Percentiles rank a stretch among this genome's conserved stretches.
These are phyloP conservation scores for Parauchenoglanis punctatus DNA, from an alignment of 2,797 vertebrate genomes.

Conservation along the genomic window DNA sequence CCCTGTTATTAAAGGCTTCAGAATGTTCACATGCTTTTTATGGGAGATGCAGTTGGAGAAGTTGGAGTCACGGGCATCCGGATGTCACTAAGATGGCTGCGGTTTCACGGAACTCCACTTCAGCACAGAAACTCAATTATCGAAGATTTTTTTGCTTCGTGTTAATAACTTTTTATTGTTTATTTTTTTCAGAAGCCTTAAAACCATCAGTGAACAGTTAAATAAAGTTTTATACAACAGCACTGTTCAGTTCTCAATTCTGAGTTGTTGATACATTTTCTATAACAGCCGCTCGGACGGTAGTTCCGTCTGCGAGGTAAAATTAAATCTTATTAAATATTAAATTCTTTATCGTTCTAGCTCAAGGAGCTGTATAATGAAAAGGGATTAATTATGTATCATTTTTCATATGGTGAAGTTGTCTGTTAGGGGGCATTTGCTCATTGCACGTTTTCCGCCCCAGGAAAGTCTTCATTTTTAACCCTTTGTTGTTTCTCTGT, in stretches of 20 bases:
- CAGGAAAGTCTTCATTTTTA: background rate
- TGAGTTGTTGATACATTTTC: background rate
- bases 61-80: background rate
- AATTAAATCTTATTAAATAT: too few relatives aligned
- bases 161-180: background rate
- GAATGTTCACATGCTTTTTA: conserved; percentile 27
- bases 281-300: background rate
- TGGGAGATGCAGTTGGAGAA: background rate
- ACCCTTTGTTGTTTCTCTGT: background rate
- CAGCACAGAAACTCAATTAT: background rate
- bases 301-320: background rate
- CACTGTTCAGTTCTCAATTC: background rate
- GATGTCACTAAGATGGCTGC: conserved; percentile 23
- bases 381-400: background rate
- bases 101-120: background rate
- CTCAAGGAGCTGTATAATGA: background rate
- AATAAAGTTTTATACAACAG: background rate
- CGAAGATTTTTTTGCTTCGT: background rate
- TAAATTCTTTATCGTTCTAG: background rate
- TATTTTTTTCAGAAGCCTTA: background rate
- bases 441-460: background rate
- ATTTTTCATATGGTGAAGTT: too few relatives aligned
- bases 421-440: too few relatives aligned
- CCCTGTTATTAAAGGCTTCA: conserved; percentile 33
- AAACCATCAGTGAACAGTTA: background rate